phyloP scores from a whole-genome alignment of 2,888 invertebrate genomes.

The Dioctria linearis region DNA sequence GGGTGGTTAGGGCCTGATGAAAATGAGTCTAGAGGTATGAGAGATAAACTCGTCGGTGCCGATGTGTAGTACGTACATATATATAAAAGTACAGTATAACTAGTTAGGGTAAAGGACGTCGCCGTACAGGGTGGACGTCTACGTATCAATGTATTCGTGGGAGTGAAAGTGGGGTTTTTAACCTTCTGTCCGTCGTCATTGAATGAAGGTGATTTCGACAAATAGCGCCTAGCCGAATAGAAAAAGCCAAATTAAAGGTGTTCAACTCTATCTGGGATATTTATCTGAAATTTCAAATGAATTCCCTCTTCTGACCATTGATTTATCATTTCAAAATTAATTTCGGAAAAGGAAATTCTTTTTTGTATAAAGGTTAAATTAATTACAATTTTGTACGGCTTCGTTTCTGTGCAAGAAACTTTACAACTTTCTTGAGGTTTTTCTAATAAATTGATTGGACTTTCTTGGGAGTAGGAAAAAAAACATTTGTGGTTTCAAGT shows the following conservation, averaged over 20 bases:
- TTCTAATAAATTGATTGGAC: too few relatives aligned
- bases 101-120: slow-evolving; percentile 15
- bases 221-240: slow-evolving; percentile 22
- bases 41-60: background rate
- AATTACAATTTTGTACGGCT: too few relatives aligned
- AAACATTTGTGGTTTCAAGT: too few relatives aligned
- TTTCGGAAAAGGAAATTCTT: too few relatives aligned
- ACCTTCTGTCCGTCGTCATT: slow-evolving; percentile 62
- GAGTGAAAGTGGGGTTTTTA: slow-evolving; percentile 62
- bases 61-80: background rate
- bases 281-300: background rate
- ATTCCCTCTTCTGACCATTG: background rate
- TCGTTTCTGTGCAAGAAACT: too few relatives aligned
- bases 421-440: too few relatives aligned
- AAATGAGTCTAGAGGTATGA: too few relatives aligned
- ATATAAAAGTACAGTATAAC: background rate
- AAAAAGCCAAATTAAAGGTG: slow-evolving; percentile 9
- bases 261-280: background rate
- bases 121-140: slow-evolving; percentile 42
- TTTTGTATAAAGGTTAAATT: too few relatives aligned
- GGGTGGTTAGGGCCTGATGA: background rate
- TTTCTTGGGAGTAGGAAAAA: too few relatives aligned
- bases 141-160: slow-evolving; percentile 40
- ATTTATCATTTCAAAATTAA: background rate
- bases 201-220: slow-evolving; percentile 60